Evolutionary conservation across 92 coral and sea anemone genomes (phyloP), one percentile per base, ranked within the genome.

Genomic region (Actinostola sp.): DNA sequence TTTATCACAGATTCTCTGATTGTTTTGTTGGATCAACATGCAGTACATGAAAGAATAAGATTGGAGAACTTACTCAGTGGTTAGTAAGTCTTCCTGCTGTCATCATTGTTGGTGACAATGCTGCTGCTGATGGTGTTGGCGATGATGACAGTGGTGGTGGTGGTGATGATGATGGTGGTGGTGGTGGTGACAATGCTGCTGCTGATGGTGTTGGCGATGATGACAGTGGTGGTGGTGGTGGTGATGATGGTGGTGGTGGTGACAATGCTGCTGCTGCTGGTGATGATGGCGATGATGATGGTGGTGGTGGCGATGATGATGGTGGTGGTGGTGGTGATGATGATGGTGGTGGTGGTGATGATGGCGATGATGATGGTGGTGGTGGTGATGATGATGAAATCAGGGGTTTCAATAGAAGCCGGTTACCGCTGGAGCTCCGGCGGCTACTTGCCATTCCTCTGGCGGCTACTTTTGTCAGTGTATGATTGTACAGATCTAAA

Each of bases 41-140:
- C 98, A 20, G 98, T 97, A 14, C 95, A 94, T 46, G 98, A 94
- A 70, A 84, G 98, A 17, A 87, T 94, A 35, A 88, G 98, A 63
- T 74, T 94, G 33, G 98, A 94, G 57, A 83, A 72, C 20, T 89
- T 94, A 6, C 63, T 54, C 26, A 17, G 26, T 21, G 78, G 78
- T 72, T 14, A 26, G 70, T 42, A 25, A 30, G 49, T 29, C 23
- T 14, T 20, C 29, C 1, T 14, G 34, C n/a, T 3, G 38, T 7
- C 1, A 14, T 12, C 2, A 3, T 8, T 32, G 30, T 49, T 49
- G 56, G n/a, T 11, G 5, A 49, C n/a, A 11, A 8, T 39, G 44
- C 14, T 8, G 21, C 54, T 48, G 54, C 19, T 48, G 12, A 13
- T 17, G 12, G 21, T 48, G 54, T 13, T 48, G 4, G 19, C 19